These are phyloP conservation scores for Oostethus manadensis DNA, from an alignment of 2,113 vertebrate species.

Conservation along the genomic window DNA sequence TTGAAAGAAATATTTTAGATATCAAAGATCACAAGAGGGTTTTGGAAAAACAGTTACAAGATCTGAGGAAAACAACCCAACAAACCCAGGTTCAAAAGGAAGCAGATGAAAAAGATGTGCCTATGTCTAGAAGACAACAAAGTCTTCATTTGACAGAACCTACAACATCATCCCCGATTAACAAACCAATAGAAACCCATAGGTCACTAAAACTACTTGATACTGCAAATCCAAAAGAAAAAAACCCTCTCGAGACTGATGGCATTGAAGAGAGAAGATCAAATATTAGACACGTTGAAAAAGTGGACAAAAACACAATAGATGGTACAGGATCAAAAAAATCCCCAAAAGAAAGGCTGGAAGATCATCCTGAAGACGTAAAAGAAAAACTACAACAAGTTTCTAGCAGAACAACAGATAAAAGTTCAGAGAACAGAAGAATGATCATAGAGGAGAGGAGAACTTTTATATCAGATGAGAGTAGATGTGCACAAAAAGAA, in stretches of 20 bases:
- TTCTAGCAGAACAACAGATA: conserved; percentile 2
- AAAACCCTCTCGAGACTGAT: conserved; percentile 28
- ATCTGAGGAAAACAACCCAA: neutral
- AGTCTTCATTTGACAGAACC: conserved; percentile 11
- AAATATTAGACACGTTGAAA: conserved; percentile 2
- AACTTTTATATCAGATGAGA: conserved; percentile 48
- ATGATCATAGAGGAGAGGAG: conserved; percentile 44
- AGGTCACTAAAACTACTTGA: conserved; percentile 4
- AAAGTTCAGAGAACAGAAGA: conserved; percentile 23
- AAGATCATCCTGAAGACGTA: conserved; percentile 18
- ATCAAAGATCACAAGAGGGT: conserved; percentile 11
- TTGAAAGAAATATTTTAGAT: conserved; percentile 27
- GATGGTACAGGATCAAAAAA: conserved; percentile 10
- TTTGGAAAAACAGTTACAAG: conserved; percentile 4
- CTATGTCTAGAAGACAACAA: conserved; percentile 4
- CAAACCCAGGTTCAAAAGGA: conserved; percentile 11
- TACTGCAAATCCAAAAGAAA: neutral
- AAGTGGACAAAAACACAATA: neutral
- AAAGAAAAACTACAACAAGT: conserved; percentile 7
- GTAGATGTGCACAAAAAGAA: conserved; percentile 39
- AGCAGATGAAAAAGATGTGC: conserved; percentile 4
- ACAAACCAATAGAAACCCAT: conserved; percentile 8
- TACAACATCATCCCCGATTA: conserved; percentile 5
- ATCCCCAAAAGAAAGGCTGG: conserved; percentile 22
- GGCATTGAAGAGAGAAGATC: conserved; percentile 7